phyloP scores from a whole-genome alignment of 2,113 vertebrate genomes.

The Cyanistes caeruleus region DNA sequence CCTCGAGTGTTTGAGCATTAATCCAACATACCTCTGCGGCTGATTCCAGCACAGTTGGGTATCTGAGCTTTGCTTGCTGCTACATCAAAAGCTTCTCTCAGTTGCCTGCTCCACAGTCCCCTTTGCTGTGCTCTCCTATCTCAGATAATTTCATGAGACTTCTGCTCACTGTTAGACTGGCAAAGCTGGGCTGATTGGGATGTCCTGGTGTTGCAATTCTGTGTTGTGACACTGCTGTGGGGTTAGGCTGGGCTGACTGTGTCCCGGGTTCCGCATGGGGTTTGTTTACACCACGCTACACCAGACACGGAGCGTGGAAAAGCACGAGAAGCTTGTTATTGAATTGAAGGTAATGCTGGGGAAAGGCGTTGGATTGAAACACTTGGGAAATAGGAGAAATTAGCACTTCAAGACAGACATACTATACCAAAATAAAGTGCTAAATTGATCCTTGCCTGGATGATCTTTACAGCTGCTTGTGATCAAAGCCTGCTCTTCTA shows the following conservation, averaged over 20 bases:
- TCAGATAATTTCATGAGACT: not conserved
- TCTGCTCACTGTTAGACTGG: not conserved
- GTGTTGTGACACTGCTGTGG: not conserved
- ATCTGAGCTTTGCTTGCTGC: not conserved
- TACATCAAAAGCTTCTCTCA: not conserved
- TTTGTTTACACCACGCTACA: not conserved
- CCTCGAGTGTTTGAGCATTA: not conserved
- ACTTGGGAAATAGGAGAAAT: not conserved
- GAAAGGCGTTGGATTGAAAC: not conserved
- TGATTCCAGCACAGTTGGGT: not conserved
- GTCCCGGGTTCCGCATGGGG: not conserved
- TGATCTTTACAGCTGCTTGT: not conserved
- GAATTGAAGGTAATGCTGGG: not conserved
- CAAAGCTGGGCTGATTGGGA: not conserved
- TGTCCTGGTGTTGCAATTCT: slow-evolving; percentile 7
- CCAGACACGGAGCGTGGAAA: accelerated
- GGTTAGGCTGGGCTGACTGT: not conserved
- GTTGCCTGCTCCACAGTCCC: not conserved
- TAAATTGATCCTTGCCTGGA: not conserved
- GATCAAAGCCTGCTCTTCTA: not conserved
- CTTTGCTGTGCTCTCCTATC: not conserved
- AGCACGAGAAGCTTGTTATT: not conserved
- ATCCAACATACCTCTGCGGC: not conserved
- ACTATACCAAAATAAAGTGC: not conserved
- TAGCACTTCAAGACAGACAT: not conserved